Base-by-base conservation (phyloP, 2,888 invertebrate species). In the Melieria omissa region DNA sequence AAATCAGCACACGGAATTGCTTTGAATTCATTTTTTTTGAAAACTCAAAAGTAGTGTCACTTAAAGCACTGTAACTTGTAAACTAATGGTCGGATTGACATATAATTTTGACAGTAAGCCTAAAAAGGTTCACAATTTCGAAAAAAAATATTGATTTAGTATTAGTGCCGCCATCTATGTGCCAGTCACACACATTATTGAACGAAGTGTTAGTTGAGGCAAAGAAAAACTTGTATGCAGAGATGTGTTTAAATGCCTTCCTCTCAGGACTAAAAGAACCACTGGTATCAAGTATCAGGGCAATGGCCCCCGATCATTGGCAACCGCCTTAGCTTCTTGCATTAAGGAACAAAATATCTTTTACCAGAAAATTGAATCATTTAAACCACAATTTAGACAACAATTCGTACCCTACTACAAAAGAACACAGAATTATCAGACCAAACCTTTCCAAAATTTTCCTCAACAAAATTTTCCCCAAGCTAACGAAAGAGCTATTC, bases 171-270 rank as follows among this genome's bases (percentile, higher is more conserved):
- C n/a, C n/a, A n/a, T n/a, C n/a, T n/a, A n/a, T n/a, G n/a, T n/a
- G n/a, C n/a, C n/a, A n/a, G n/a, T n/a, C n/a, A n/a, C n/a, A n/a
- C n/a, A n/a, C n/a, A n/a, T n/a, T n/a, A n/a, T n/a, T n/a, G n/a
- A n/a, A n/a, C n/a, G n/a, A n/a, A n/a, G n/a, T n/a, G n/a, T n/a
- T n/a, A 4, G 75, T 79, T n/a, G 60, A 74, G 0, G 41, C 55
- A 8, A 78, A 78, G 66, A 55, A 72, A 46, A 45, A 61, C 5
- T 58, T 78, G 10, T 79, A 68, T 57, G 49, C 72, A 8, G 77
- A 78, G 73, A 75, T 78, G 75, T 79, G 75, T 47, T 65, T 79
- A 7, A 78, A 78, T 54, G 61, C 68, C 3, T 78, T 79, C 55
- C 7, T 79, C 16, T 71, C 73, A 0, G 77, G 77, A 7, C 70